Percentiles rank a stretch among this genome's conserved stretches.
Conservation (phyloP, 2,888 invertebrate species). For the Aplocera efformata region DNA sequence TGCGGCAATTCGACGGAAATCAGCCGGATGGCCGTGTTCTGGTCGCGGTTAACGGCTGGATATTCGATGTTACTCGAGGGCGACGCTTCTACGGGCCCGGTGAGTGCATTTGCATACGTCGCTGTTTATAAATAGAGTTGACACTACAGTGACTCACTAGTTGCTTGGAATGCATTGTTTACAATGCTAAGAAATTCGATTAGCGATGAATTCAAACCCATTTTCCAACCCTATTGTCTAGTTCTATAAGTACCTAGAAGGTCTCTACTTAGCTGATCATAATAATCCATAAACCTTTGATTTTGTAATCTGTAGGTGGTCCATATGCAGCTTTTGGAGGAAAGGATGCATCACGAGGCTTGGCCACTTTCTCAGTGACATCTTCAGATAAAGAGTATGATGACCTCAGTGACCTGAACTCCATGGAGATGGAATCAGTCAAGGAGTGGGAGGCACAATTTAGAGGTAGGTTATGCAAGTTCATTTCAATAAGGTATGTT, state of each 20-base stretch:
- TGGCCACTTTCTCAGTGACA: constrained; percentile 95
- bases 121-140: constrained; percentile 62
- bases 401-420: constrained; percentile 95
- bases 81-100: constrained; percentile 97
- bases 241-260: too few species aligned
- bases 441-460: constrained; percentile 99
- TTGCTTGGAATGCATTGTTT: constrained; percentile 30
- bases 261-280: too few species aligned
- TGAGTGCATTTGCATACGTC: constrained; percentile 64
- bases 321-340: constrained; percentile 97
- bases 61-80: constrained; percentile 96
- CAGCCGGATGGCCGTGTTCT: constrained; percentile 93
- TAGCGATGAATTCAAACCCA: too few species aligned
- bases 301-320: constrained; percentile 82
- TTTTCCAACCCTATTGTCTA: too few species aligned
- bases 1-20: constrained; percentile 92
- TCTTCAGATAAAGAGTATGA: constrained; percentile 92
- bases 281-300: too few species aligned
- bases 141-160: constrained; percentile 45
- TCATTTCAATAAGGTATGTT: constrained; percentile 11
- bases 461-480: constrained; percentile 82
- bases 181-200: constrained; percentile 22
- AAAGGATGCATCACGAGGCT: constrained; percentile 95
- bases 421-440: constrained; percentile 96
- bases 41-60: constrained; percentile 95